Base-by-base conservation (phyloP, 2,888 invertebrate genomes). In the Digitonthophagus gazella region DNA sequence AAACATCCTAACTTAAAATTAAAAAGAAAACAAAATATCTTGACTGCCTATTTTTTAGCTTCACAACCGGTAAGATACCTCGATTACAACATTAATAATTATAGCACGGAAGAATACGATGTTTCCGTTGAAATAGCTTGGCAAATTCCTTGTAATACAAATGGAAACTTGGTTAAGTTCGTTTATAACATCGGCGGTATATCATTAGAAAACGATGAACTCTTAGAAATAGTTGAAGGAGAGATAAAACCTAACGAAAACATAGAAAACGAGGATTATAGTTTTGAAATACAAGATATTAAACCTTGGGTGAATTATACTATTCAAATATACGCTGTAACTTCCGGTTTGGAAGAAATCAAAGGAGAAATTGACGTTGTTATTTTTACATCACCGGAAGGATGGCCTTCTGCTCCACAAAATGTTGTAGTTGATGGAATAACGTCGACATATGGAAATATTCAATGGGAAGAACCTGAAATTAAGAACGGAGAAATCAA, bases 91-190 rank as follows among this genome's bases (percentile, higher is more conserved):
- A n/a, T 70, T 20, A 20, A 66, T 66, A 22, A 20, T n/a, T n/a
- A 22, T 15, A 6, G 58, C 6, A 56, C 14, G 5, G 70, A 66
- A 8, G 56, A 22, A n/a, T 72, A 75, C 55, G 58, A 71, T 4
- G 72, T 72, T 4, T 66, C 57, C n/a, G 63, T 72, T 0, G 65
- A 57, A 3, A 11, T 76, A 18, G 67, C 66, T 18, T 78, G 77
- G 76, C 57, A 61, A 3, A 69, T 71, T 44, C 78, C 78, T 2
- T 78, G 78, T 67, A n/a, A n/a, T n/a, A 74, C 75, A 14, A 77
- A 78, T 58, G 78, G 77, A 63, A 69, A 70, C 3, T 69, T 78
- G 6, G 66, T 65, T 15, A 14, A 72, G 15, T 78, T 75, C 67
- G 1, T 15, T 15, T 63, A 64, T 28, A 61, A 0, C 11, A 54